phyloP scores from a whole-genome alignment of 1,140 invertebrate genomes.

The Drosophila suzukii region DNA sequence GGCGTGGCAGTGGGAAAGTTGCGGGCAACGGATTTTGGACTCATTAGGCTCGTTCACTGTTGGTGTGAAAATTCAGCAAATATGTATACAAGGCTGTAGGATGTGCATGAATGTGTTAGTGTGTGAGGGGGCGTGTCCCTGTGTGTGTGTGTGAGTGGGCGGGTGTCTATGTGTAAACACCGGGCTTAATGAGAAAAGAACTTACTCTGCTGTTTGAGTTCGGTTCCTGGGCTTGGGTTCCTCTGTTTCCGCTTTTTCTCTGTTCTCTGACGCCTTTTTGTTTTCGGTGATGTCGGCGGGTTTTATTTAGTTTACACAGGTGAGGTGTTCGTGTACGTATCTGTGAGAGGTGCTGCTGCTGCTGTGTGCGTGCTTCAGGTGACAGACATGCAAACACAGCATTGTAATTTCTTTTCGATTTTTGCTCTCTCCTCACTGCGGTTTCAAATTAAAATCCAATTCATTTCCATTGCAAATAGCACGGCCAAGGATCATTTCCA shows the following conservation, averaged over 20 bases:
- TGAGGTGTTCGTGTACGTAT: constrained; percentile 16
- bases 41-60: constrained; percentile 66
- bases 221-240: constrained; percentile 27
- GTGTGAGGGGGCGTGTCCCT: constrained; percentile 5
- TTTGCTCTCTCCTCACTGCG: constrained; percentile 10
- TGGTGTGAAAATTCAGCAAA: constrained; percentile 75
- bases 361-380: constrained; percentile 17
- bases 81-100: constrained; percentile 21
- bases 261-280: constrained; percentile 18
- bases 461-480: constrained; percentile 52
- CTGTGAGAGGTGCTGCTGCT: constrained; percentile 7
- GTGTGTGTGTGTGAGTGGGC: constrained; percentile 24
- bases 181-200: constrained; percentile 80
- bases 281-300: constrained; percentile 45
- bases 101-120: constrained; percentile 13
- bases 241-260: constrained; percentile 11
- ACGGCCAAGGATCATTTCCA: constrained; percentile 12
- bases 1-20: constrained; percentile 45
- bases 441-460: constrained; percentile 56
- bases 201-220: constrained; percentile 77
- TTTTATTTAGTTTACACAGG: constrained; percentile 49
- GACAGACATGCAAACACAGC: constrained; percentile 47
- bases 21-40: constrained; percentile 75
- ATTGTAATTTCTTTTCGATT: constrained; percentile 49
- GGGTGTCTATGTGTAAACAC: constrained; percentile 65